Conservation (phyloP, 2,113 vertebrate species). For the Cryptotis parvus region DNA sequence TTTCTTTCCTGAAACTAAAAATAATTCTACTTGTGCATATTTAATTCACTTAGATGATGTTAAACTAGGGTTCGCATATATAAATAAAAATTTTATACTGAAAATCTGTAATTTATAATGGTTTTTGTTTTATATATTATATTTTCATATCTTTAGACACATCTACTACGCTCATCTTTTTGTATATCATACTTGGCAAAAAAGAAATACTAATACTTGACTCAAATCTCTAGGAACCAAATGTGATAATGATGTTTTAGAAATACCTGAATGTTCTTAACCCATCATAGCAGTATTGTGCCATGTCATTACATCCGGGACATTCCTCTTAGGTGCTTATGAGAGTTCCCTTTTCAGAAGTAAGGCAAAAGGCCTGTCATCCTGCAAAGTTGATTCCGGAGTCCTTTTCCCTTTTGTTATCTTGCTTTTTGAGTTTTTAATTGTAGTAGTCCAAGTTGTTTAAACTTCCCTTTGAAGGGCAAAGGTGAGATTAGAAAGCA, state of each 20-base stretch:
- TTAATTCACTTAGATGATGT: slow-evolving; percentile 68
- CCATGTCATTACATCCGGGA: not conserved
- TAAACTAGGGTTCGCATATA: slow-evolving; percentile 73
- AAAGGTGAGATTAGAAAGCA: slow-evolving; percentile 46
- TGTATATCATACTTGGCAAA: slow-evolving; percentile 76
- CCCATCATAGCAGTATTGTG: slow-evolving; percentile 26
- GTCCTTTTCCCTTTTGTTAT: not conserved
- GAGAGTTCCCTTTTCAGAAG: slow-evolving; percentile 35
- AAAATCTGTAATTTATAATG: slow-evolving; percentile 79
- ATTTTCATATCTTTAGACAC: slow-evolving; percentile 80
- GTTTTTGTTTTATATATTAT: slow-evolving; percentile 79
- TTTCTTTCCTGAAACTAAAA: slow-evolving; percentile 70
- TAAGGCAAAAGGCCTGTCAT: slow-evolving; percentile 4
- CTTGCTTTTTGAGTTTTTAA: slow-evolving; percentile 48
- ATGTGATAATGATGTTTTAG: slow-evolving; percentile 64
- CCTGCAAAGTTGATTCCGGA: not conserved
- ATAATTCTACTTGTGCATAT: slow-evolving; percentile 70
- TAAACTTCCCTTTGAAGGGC: slow-evolving; percentile 20
- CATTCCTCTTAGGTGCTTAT: slow-evolving; percentile 47
- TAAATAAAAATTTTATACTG: slow-evolving; percentile 78
- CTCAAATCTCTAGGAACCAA: slow-evolving; percentile 80
- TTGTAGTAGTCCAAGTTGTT: not conserved
- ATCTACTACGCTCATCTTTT: slow-evolving; percentile 80
- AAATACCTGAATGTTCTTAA: slow-evolving; percentile 53
- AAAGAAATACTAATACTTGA: slow-evolving; percentile 80